phyloP scores from a whole-genome alignment of 2,888 invertebrate species.

The Macaria liturata region DNA sequence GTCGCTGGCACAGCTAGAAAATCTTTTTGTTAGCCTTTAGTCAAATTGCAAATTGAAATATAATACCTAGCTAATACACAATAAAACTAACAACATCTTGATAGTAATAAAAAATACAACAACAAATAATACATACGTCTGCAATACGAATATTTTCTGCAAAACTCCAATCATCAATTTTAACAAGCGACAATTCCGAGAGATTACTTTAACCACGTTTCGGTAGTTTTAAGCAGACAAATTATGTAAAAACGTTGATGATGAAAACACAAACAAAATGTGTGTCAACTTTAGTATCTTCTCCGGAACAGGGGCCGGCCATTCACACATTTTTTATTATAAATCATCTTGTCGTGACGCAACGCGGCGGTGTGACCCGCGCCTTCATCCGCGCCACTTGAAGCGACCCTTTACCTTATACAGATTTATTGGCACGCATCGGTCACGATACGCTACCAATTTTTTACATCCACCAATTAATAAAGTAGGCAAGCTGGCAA shows the following conservation, averaged over 20 bases:
- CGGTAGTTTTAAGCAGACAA: slow-evolving; percentile 33
- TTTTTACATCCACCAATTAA: slow-evolving; percentile 28
- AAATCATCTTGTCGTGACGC: slow-evolving; percentile 46
- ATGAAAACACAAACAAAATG: slow-evolving; percentile 47
- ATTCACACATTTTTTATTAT: slow-evolving; percentile 58
- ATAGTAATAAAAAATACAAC: no score
- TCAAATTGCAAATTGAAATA: no score
- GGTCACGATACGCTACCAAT: slow-evolving; percentile 24
- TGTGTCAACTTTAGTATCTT: slow-evolving; percentile 53
- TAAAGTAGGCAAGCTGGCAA: slow-evolving; percentile 20
- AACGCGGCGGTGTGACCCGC: slow-evolving; percentile 33
- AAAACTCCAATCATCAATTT: slow-evolving; percentile 2
- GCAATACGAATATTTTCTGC: neutral
- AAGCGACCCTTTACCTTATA: slow-evolving; percentile 52
- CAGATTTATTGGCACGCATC: slow-evolving; percentile 46
- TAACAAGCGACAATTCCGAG: slow-evolving; percentile 11
- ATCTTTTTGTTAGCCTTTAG: no score
- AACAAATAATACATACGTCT: no score
- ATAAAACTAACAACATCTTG: no score
- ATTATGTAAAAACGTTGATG: slow-evolving; percentile 43
- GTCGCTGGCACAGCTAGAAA: no score
- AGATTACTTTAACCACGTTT: slow-evolving; percentile 13
- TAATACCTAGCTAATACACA: no score
- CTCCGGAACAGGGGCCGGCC: slow-evolving; percentile 48
- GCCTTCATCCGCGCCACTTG: slow-evolving; percentile 25